These are phyloP conservation scores for Struthio camelus DNA, from an alignment of 2,113 vertebrate species.

Conservation along the genomic window DNA sequence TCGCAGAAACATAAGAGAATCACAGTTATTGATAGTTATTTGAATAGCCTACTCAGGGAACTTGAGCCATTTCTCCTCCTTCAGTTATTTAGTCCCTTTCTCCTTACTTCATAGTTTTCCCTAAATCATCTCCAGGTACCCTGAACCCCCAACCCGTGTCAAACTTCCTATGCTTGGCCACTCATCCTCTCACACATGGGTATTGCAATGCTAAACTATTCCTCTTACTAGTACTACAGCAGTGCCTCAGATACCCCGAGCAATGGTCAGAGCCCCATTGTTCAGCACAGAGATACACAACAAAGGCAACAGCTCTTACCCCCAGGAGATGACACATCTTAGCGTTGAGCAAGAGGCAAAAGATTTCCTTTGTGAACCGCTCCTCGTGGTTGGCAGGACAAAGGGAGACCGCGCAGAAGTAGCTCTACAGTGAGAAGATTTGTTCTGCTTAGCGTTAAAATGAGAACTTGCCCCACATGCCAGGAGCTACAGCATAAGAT, in stretches of 20 bases:
- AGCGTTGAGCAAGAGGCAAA: not conserved
- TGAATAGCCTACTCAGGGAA: not conserved
- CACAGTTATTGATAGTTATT: not conserved
- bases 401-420: not conserved
- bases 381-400: not conserved
- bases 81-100: not conserved
- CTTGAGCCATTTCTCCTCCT: not conserved
- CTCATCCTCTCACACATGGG: too few relatives aligned
- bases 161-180: not conserved
- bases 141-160: not conserved
- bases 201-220: not conserved
- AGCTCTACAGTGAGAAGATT: not conserved
- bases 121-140: not conserved
- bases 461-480: not conserved
- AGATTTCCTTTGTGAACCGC: not conserved
- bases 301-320: not conserved
- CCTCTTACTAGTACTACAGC: not conserved
- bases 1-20: not conserved
- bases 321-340: not conserved
- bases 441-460: not conserved
- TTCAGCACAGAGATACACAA: not conserved
- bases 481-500: not conserved
- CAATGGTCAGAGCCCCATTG: not conserved
- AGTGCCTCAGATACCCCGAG: not conserved
- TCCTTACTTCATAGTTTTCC: not conserved